phyloP scores from a whole-genome alignment of 2,797 vertebrate species.

The Tympanoctomys barrerae region DNA sequence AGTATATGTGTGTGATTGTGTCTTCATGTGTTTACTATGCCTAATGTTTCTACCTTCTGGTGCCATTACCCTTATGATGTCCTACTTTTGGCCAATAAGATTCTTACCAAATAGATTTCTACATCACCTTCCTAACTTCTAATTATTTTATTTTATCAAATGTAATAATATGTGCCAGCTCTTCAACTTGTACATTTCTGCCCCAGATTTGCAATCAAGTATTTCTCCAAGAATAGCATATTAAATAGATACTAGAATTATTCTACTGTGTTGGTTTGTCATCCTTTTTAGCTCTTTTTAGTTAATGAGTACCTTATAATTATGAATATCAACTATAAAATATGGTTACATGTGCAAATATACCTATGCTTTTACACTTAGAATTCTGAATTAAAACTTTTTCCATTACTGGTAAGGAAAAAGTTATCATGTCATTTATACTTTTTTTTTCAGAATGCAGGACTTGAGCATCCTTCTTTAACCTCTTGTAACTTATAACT shows the following conservation, averaged over 20 bases:
- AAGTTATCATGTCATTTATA: background rate
- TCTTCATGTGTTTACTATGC: background rate
- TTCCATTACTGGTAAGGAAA: background rate
- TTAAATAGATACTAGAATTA: background rate
- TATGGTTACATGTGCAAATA: background rate
- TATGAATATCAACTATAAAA: constrained; percentile 23
- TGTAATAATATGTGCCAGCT: background rate
- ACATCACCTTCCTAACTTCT: background rate
- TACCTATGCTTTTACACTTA: background rate
- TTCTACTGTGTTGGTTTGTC: background rate
- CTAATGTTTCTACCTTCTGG: background rate
- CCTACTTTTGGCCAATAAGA: background rate
- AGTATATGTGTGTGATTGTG: background rate
- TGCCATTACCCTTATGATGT: background rate
- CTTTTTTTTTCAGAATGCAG: background rate
- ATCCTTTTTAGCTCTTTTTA: background rate
- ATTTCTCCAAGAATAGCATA: background rate
- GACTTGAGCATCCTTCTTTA: background rate
- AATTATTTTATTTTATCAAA: background rate
- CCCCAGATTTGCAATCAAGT: background rate
- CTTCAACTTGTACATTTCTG: background rate
- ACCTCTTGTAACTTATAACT: background rate
- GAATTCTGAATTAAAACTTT: background rate
- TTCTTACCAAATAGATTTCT: background rate
- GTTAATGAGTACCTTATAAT: background rate